Conservation (phyloP, 1,140 invertebrate species). For the Sinonovacula constricta region DNA sequence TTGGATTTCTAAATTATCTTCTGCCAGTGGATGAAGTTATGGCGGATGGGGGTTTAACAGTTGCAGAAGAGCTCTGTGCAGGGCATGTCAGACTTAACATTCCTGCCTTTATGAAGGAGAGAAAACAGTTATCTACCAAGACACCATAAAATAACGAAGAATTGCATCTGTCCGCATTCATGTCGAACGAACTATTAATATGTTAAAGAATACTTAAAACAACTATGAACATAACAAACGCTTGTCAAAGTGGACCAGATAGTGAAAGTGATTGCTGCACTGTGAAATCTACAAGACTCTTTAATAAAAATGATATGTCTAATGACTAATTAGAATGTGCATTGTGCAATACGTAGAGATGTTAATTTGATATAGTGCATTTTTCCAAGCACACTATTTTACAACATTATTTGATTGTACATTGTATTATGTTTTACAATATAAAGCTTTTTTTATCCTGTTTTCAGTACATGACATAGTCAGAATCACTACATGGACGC, state of each 20-base stretch:
- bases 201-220: too few species aligned
- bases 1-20: conserved; percentile 61
- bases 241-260: neutral
- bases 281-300: neutral
- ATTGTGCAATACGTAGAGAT: too few species aligned
- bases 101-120: neutral
- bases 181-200: conserved; percentile 11
- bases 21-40: conserved; percentile 57
- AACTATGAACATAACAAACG: too few species aligned
- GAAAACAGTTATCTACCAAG: neutral
- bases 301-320: too few species aligned
- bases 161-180: neutral
- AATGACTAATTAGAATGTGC: too few species aligned
- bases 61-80: conserved; percentile 23
- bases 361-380: too few species aligned
- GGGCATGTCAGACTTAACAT: neutral
- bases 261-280: neutral
- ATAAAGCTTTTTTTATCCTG: too few species aligned
- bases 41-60: conserved; percentile 64
- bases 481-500: too few species aligned
- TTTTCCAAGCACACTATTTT: too few species aligned
- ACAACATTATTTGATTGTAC: too few species aligned
- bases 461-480: too few species aligned
- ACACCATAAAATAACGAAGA: neutral
- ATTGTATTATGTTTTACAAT: too few species aligned